Percentiles rank a stretch among this genome's conserved stretches.
phyloP scores from a whole-genome alignment of 2,888 invertebrate genomes.

The Galerucella nymphaeae region DNA sequence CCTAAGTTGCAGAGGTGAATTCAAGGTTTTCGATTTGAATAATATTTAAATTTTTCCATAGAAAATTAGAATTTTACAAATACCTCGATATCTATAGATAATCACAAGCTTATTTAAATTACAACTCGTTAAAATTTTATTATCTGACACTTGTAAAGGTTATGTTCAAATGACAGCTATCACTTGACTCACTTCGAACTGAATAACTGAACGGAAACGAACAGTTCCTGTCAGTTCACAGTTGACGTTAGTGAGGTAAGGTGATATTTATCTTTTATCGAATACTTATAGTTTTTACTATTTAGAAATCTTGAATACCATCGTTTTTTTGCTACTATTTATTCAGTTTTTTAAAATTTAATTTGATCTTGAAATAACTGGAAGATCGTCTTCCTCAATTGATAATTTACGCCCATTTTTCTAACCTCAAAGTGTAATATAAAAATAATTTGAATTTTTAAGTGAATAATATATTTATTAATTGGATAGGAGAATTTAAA shows the following conservation, averaged over 20 bases:
- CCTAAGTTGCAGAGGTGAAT: not conserved
- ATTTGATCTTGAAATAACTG: not conserved
- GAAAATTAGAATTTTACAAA: no score
- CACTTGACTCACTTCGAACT: no score
- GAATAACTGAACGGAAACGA: no score
- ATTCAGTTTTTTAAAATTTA: not conserved
- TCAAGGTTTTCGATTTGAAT: not conserved
- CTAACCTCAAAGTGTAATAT: not conserved
- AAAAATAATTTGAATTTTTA: not conserved
- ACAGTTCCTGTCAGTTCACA: not conserved
- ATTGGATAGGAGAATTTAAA: not conserved
- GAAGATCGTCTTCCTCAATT: not conserved
- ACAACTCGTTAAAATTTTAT: no score
- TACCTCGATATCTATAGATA: no score
- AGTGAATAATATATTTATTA: not conserved
- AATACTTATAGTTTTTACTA: not conserved
- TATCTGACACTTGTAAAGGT: no score
- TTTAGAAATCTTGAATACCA: not conserved
- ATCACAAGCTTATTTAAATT: no score
- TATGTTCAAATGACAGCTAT: no score
- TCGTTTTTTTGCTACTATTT: not conserved
- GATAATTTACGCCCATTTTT: not conserved
- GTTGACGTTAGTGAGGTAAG: not conserved
- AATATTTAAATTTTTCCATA: not conserved
- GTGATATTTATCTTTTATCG: not conserved